Evolutionary conservation across 2,797 vertebrate species (phyloP), one percentile per base, ranked within the genome.

Genomic region (Gadopsis bispinosus): DNA sequence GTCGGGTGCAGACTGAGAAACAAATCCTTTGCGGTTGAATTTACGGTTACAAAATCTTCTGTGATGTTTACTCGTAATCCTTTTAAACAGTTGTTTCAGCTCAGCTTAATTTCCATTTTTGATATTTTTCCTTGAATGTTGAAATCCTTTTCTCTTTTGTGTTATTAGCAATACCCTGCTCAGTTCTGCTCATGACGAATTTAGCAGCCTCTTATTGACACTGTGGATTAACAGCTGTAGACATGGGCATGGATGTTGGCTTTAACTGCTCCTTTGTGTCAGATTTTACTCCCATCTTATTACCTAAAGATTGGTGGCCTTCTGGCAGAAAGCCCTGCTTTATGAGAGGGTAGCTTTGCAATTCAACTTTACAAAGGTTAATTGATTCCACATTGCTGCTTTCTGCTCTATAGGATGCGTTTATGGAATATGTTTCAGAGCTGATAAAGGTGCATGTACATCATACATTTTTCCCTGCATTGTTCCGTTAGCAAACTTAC

Each of bases 1-100:
- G 9, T 41, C 62, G 4, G 0, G 7, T 37, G 26, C 54, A 68
- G 47, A 84, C 64, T 41, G 64, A 63, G n/a, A 70, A 77, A 75
- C 13, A 60, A 80, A 83, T 64, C 17, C 2, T 39, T 66, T 47
- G 10, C 51, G 75, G n/a, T 56, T 74, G 12, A 53, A 68, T 83
- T 58, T 37, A 54, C 29, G 58, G 60, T 59, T 37, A 45, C 9
- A 26, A 47, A 70, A 61, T 73, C 19, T 50, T 31, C 8, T 55
- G 4, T 33, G 7, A 58, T 33, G 11, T 50, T 66, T 50, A 58
- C 35, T 2, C 69, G n/a, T 35, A 48, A 68, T 76, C 45, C 20
- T 69, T 69, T 65, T 17, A 39, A 62, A 17, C 26, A 60, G 29
- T 41, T 20, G 7, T 13, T 79, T 67, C 12, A 75, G 7, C 72